Base-by-base conservation (phyloP, 1,140 invertebrate species). In the Tetranychus urticae region DNA sequence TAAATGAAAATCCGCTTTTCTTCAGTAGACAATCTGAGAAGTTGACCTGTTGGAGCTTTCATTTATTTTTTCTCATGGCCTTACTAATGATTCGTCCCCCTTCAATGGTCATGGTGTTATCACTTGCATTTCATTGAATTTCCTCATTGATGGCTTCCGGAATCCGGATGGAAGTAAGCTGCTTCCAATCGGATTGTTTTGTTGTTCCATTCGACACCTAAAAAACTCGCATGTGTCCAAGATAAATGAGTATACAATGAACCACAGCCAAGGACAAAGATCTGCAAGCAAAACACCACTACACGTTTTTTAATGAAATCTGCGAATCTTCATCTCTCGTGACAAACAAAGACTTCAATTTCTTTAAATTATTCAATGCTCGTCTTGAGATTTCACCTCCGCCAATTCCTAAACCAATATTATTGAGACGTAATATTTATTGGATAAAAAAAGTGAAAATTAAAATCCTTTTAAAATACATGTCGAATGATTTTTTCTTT, bases 181-280 rank as follows among this genome's bases (percentile, higher is more conserved):
- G 66, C 97, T 97, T 7, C 93, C 92, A 76, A 98, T 97, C 74
- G 97, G 93, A 13, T 89, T 82, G 98, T 91, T 2, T 80, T 78
- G 58, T 98, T 78, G 72, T 90, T 84, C 74, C 93, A 86, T 6
- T 98, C 74, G 4, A 82, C 85, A 50, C 81, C 80, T 57, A 94
- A 39, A 2, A n/a, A n/a, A n/a, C n/a, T n/a, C n/a, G n/a, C n/a
- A n/a, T n/a, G n/a, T n/a, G n/a, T n/a, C n/a, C n/a, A n/a, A n/a
- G n/a, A n/a, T n/a, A n/a, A n/a, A n/a, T n/a, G n/a, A n/a, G n/a
- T n/a, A n/a, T n/a, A n/a, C n/a, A n/a, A n/a, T n/a, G n/a, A n/a
- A n/a, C n/a, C n/a, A n/a, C n/a, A n/a, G n/a, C n/a, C n/a, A n/a
- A n/a, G n/a, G n/a, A n/a, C n/a, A n/a, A n/a, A n/a, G n/a, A n/a